phyloP scores from a whole-genome alignment of 2,888 invertebrate genomes.

The Hermodice carunculata region DNA sequence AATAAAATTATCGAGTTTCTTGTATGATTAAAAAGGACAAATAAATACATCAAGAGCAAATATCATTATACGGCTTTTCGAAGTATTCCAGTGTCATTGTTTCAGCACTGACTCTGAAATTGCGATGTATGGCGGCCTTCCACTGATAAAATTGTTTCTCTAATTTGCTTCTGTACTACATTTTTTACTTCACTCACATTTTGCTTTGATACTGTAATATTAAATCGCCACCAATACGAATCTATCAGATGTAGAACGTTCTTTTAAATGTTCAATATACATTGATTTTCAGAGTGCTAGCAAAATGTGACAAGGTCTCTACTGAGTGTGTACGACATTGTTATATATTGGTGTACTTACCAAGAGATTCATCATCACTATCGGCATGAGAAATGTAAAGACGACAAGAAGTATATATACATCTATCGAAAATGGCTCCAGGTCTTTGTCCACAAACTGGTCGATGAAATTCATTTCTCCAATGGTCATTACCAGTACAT shows the following conservation, averaged over 20 bases:
- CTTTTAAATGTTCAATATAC: not conserved
- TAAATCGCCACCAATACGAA: not conserved
- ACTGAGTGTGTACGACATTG: not conserved
- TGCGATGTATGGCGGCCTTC: too few relatives aligned
- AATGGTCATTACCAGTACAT: constrained; percentile 58
- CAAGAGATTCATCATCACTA: constrained; percentile 61
- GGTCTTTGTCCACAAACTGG: constrained; percentile 39
- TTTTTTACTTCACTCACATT: too few relatives aligned
- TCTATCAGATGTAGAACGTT: not conserved
- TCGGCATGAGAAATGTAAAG: constrained; percentile 59
- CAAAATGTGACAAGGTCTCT: not conserved
- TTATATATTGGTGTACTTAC: constrained; percentile 37
- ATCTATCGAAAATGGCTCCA: constrained; percentile 49
- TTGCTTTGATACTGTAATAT: not conserved
- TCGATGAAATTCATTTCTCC: constrained; percentile 60
- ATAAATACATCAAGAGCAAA: too few relatives aligned
- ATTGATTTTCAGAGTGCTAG: not conserved
- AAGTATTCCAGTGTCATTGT: too few relatives aligned
- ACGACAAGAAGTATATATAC: constrained; percentile 50
- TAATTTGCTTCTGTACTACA: too few relatives aligned
- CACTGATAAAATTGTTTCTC: too few relatives aligned
- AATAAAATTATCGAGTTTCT: too few relatives aligned
- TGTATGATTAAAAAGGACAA: too few relatives aligned
- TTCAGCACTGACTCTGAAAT: too few relatives aligned
- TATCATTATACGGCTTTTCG: too few relatives aligned